Percentiles rank a stretch among this genome's conserved stretches.
Evolutionary conservation across 2,888 invertebrate genomes (phyloP).

Genomic region (Quadriops clusia): DNA sequence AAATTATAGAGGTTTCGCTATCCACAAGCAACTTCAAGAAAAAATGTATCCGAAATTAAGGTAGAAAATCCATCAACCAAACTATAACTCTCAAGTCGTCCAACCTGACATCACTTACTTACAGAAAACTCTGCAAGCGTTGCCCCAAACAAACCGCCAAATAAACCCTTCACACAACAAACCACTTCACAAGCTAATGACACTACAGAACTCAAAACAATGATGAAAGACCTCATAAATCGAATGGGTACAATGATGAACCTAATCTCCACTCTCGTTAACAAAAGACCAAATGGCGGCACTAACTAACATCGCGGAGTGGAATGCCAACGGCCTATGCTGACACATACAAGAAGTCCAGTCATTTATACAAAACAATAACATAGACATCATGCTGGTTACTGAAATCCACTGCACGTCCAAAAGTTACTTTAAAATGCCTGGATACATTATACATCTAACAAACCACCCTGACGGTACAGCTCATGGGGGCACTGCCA

Average conservation of each 20-base stretch:
- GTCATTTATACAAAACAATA: conserved; percentile 5
- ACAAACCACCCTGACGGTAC: conserved; percentile 5
- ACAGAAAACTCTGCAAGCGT: not conserved
- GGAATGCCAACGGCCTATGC: conserved; percentile 6
- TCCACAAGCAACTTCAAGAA: conserved; percentile 7
- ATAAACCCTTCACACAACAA: too few species aligned
- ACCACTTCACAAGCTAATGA: too few species aligned
- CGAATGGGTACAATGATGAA: conserved; percentile 7
- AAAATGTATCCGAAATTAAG: conserved; percentile 3
- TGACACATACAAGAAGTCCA: conserved; percentile 5
- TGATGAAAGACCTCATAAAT: not conserved
- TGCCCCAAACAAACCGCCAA: conserved; percentile 1
- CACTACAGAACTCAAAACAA: conserved; percentile 5
- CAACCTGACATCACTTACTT: not conserved
- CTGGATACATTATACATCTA: conserved; percentile 3
- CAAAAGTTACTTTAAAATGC: conserved; percentile 6
- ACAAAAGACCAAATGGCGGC: conserved; percentile 4
- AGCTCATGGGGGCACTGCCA: conserved; percentile 4
- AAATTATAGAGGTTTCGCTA: conserved; percentile 8
- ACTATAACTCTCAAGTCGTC: not conserved
- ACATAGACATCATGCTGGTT: conserved; percentile 9
- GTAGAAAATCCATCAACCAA: not conserved
- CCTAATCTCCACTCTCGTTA: conserved; percentile 4
- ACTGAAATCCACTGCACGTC: conserved; percentile 4
- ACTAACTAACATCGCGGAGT: conserved; percentile 4